Conservation (phyloP, 2,888 invertebrate species). For the Phaonia tiefii region DNA sequence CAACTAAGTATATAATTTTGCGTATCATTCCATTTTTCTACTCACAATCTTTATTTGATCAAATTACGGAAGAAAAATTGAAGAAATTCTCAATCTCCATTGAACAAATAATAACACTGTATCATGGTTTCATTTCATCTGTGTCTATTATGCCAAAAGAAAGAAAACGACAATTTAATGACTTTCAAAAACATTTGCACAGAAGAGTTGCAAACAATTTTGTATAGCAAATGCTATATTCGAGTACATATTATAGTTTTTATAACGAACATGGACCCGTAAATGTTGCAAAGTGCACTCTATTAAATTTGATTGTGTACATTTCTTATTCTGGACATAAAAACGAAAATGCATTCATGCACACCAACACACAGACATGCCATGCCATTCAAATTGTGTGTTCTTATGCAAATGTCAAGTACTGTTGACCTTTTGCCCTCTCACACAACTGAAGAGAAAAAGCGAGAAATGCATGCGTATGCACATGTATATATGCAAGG, state of each 20-base stretch:
- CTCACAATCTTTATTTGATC: background rate
- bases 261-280: background rate
- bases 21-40: too few relatives aligned
- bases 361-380: background rate
- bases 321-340: background rate
- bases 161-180: conserved; percentile 19
- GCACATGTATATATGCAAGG: background rate
- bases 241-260: background rate
- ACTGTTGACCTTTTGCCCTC: conserved; percentile 61
- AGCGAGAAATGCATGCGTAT: too few relatives aligned
- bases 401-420: conserved; percentile 24
- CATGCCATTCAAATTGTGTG: background rate
- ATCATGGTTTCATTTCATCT: background rate
- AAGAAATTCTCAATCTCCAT: background rate
- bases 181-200: conserved; percentile 16
- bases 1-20: too few relatives aligned
- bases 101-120: conserved; percentile 1
- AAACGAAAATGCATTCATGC: background rate
- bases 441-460: conserved; percentile 44
- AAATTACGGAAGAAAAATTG: background rate
- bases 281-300: conserved; percentile 2
- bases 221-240: background rate
- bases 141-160: background rate
- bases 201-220: conserved; percentile 15
- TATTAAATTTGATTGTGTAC: conserved; percentile 24